phyloP scores from a whole-genome alignment of 2,888 invertebrate genomes.

The Agrochola circellaris region DNA sequence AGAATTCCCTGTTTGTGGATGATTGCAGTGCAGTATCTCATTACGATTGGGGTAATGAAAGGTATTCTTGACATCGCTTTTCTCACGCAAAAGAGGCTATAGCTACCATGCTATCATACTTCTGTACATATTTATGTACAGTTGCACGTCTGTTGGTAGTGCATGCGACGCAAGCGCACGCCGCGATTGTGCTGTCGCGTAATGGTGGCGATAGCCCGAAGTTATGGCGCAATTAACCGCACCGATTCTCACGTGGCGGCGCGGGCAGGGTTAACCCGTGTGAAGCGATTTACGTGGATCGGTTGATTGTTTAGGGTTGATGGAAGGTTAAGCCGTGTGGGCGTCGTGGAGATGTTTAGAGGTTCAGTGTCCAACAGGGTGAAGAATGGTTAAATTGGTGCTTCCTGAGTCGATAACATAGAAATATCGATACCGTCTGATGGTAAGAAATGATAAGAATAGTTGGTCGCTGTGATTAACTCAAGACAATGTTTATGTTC shows the following conservation, averaged over 20 bases:
- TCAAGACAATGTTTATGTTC: too few relatives aligned
- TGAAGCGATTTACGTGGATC: slow-evolving; percentile 61
- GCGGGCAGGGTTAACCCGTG: slow-evolving; percentile 49
- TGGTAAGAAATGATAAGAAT: too few relatives aligned
- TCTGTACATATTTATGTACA: slow-evolving; percentile 37
- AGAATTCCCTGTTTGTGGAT: neutral
- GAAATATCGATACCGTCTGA: too few relatives aligned
- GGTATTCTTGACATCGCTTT: neutral
- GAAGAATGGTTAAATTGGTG: neutral
- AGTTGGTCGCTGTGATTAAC: too few relatives aligned
- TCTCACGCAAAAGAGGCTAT: neutral
- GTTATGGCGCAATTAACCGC: slow-evolving; percentile 73
- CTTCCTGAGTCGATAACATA: too few relatives aligned
- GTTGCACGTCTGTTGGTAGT: slow-evolving; percentile 9
- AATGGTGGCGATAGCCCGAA: slow-evolving; percentile 63
- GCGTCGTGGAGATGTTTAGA: neutral
- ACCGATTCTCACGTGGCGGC: slow-evolving; percentile 51
- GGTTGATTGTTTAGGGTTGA: slow-evolving; percentile 53
- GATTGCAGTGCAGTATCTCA: neutral
- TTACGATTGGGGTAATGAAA: neutral
- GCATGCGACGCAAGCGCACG: slow-evolving; percentile 61
- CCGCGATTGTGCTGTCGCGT: slow-evolving; percentile 77
- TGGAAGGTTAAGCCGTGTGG: slow-evolving; percentile 31
- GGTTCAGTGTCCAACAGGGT: neutral
- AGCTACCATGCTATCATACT: slow-evolving; percentile 15